Evolutionary conservation across 2,888 invertebrate species (phyloP).

Genomic region (Gnatocerus cornutus): DNA sequence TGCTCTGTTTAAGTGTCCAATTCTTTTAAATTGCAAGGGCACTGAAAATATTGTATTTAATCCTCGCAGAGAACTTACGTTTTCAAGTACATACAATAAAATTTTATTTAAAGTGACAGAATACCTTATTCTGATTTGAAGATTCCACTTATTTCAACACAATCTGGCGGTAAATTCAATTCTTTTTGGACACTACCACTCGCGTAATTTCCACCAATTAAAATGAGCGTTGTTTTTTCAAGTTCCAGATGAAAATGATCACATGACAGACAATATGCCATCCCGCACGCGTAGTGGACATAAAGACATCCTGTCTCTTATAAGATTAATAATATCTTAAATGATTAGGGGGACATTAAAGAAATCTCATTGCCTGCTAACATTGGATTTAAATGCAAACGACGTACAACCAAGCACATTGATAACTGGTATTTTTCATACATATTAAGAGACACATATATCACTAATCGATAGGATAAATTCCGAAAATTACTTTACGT

Average conservation of each 20-base stretch:
- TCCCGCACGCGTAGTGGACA: constrained; percentile 56
- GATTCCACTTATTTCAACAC: background rate
- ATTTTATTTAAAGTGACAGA: constrained; percentile 19
- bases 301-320: constrained; percentile 54
- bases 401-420: constrained; percentile 27
- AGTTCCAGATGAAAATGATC: constrained; percentile 47
- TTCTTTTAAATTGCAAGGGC: background rate
- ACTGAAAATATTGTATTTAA: background rate
- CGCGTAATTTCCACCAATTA: constrained; percentile 32
- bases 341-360: constrained; percentile 41
- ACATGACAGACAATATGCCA: constrained; percentile 53
- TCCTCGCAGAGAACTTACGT: background rate
- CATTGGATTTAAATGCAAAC: constrained; percentile 45
- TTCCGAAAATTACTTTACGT: constrained; percentile 51
- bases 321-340: constrained; percentile 40
- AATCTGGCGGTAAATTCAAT: constrained; percentile 9
- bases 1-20: background rate
- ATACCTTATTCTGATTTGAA: constrained; percentile 15
- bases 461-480: constrained; percentile 50
- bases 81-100: constrained; percentile 7
- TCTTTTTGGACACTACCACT: background rate
- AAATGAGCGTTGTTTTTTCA: constrained; percentile 40
- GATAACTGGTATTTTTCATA: constrained; percentile 44
- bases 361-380: constrained; percentile 21
- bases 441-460: constrained; percentile 45